Evolutionary conservation across 1,140 invertebrate genomes (phyloP), one percentile per base, ranked within the genome.

Genomic region (Mactra quadrangularis): DNA sequence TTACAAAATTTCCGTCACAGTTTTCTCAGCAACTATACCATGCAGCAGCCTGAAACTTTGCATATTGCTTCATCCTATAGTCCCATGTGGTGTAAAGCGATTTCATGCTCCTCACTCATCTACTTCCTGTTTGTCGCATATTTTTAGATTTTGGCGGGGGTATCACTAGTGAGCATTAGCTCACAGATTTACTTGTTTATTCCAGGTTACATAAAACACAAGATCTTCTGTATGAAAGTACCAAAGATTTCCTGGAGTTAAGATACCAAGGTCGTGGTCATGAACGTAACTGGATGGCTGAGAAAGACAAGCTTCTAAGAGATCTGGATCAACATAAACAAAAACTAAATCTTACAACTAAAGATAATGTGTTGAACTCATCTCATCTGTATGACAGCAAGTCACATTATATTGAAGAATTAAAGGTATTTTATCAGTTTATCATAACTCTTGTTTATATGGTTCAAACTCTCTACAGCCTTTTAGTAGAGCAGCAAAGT

Each of bases 181-280:
- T n/a, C n/a, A n/a, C n/a, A n/a, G n/a, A n/a, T n/a, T n/a, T n/a
- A n/a, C n/a, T n/a, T n/a, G n/a, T n/a, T 60, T n/a, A 60, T 82
- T 83, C 19, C 84, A 93, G 92, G 86, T 82, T 93, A 52, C 90
- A 93, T 72, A 92, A 93, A 86, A 93, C 92, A 19, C 93, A 93
- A 78, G 92, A 93, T 75, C 82, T 93, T 19, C 79, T 93, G 60
- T 93, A 93, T 82, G 91, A 92, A 68, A 93, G 90, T 71, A 93
- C 93, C 7, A 91, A 92, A 86, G 92, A 93, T 74, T 92, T 93
- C 77, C 82, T 93, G 27, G 89, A 92, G 66, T 86, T 90, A 52
- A 76, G 92, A 41, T 92, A 92, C 81, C 89, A 92, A 50, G 90
- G 89, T 19, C 86, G 91, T 25, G 82, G 87, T n/a, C 86, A 89